phyloP scores from a whole-genome alignment of 2,113 vertebrate species.

The Poeciliopsis occidentalis region DNA sequence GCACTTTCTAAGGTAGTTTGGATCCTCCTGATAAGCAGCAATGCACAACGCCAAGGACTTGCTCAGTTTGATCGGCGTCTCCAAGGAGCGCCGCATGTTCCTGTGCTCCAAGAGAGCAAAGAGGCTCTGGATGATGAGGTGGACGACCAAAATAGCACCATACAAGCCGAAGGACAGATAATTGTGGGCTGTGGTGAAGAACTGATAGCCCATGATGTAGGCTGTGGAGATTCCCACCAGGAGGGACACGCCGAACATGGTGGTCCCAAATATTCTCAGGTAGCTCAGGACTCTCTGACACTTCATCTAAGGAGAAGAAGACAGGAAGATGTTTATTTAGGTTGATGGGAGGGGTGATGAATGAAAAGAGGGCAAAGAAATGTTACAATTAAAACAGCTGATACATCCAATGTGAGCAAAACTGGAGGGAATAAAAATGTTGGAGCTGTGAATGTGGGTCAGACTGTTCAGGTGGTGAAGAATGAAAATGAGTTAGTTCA shows the following conservation, averaged over 20 bases:
- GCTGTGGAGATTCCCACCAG: constrained; percentile 96
- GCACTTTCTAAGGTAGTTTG: constrained; percentile 95
- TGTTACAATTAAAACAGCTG: not conserved
- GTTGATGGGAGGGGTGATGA: not conserved
- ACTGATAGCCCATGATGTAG: constrained; percentile 98
- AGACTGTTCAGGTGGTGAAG: too few species aligned
- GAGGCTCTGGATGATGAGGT: constrained; percentile 97
- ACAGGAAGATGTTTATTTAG: constrained; percentile 9
- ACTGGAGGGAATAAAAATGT: too few species aligned
- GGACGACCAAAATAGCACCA: constrained; percentile 92
- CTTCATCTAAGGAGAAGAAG: constrained; percentile 87
- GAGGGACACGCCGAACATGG: constrained; percentile 94
- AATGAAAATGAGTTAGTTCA: too few species aligned
- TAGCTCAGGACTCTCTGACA: constrained; percentile 93
- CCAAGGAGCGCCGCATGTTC: constrained; percentile 93
- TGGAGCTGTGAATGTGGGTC: too few species aligned
- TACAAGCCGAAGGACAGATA: constrained; percentile 97
- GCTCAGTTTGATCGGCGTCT: constrained; percentile 96
- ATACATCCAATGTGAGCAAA: too few species aligned
- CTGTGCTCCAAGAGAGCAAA: constrained; percentile 95
- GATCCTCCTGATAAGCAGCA: constrained; percentile 96
- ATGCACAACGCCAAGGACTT: constrained; percentile 96
- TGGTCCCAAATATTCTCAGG: constrained; percentile 96
- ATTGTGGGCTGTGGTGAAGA: constrained; percentile 93
- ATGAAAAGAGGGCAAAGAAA: not conserved